Percentiles rank a stretch among this genome's conserved stretches.
Conservation (phyloP, 2,113 vertebrate genomes). For the Mormyrus lacerda region DNA sequence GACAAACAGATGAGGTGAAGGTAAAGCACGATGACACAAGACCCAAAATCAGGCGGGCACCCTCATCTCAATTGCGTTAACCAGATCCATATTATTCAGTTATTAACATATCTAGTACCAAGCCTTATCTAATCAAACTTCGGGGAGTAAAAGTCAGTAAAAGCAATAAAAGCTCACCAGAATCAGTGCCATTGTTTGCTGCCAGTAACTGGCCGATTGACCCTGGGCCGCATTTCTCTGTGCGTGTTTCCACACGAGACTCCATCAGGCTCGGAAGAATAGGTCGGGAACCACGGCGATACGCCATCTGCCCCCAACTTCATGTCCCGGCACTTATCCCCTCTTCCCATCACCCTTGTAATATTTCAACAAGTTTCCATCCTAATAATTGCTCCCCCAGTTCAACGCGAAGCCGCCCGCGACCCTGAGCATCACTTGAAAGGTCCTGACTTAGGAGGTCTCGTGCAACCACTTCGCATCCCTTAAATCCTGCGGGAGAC, state of each 20-base stretch:
- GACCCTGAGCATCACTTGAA: background rate
- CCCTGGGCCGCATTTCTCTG: background rate
- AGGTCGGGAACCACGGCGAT: background rate
- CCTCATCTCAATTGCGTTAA: background rate
- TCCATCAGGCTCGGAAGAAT: background rate
- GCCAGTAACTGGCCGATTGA: background rate
- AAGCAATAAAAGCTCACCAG: background rate
- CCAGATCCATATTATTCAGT: background rate
- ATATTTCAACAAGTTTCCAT: background rate
- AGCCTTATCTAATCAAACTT: background rate
- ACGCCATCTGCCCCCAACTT: background rate
- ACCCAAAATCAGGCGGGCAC: background rate
- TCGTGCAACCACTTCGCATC: background rate
- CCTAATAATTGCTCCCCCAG: background rate
- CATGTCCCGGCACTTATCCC: background rate
- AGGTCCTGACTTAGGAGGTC: background rate
- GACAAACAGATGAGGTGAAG: background rate
- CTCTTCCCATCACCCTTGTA: background rate
- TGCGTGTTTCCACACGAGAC: background rate
- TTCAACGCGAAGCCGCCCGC: background rate
- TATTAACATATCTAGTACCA: background rate
- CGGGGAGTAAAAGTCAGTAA: background rate
- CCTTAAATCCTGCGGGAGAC: background rate
- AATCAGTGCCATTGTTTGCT: background rate
- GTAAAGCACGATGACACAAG: background rate